Evolutionary conservation across 2,113 vertebrate genomes (phyloP), one percentile per base, ranked within the genome.

Genomic region (Strix uralensis): DNA sequence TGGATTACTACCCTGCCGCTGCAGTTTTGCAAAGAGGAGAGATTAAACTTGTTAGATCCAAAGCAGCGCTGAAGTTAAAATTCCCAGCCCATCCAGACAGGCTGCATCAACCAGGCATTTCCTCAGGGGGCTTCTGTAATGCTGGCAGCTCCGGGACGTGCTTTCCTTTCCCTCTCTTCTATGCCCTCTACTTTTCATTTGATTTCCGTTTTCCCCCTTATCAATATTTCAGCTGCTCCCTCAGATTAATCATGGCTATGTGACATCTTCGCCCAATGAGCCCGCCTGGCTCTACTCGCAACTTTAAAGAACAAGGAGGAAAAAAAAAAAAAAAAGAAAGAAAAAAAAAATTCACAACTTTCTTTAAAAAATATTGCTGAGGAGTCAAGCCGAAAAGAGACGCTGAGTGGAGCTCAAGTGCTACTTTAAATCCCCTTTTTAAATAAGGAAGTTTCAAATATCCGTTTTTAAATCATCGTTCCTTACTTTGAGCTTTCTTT

Each of bases 201-300:
- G 96, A 97, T 98, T 98, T 98, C 98, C 96, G 93, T 92, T 97
- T 96, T 75, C 38, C 75, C 55, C 86, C 91, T 98, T 98, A 98
- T 98, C 98, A 97, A 98, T 98, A 98, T 97, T 97, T 96, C 97
- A 95, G 95, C 91, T 91, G 61, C 85, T 96, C 84, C 51, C 80
- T 95, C 92, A 65, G 89, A 96, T 95, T 95, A 97, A 97, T 97
- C 91, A 78, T 52, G 81, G 83, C 88, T 96, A 71, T 55, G 93
- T 57, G 79, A 91, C 97, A 96, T 91, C 92, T 75, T 94, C 87
- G n/a, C 95, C 88, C 93, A 90, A 46, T 29, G 79, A 75, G 89
- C 42, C 34, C 59, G 66, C 71, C 86, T n/a, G 51, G 19, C 1
- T 52, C 79, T 79, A 30, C 47, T 69, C 78, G 77, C 32, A 79